A percentile compares a stretch with the other conserved stretches of the same genome.
Conservation (phyloP, 2,888 invertebrate genomes). For the Acanthosepion lycidas region DNA sequence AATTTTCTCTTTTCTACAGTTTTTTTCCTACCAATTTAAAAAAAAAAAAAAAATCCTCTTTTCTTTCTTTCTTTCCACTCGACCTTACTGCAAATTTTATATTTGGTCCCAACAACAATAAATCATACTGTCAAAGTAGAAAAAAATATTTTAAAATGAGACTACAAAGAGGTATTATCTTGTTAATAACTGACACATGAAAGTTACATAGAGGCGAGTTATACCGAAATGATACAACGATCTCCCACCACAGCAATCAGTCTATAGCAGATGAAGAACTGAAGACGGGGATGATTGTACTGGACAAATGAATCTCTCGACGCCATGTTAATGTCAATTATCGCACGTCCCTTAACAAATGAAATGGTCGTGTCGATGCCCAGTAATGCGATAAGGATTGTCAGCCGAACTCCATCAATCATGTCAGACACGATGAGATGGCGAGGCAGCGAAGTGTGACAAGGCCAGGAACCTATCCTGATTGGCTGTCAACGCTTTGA, state of each 20-base stretch:
- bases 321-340: conserved; percentile 1
- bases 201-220: neutral
- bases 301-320: neutral
- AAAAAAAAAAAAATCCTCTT: no score
- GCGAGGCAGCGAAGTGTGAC: neutral
- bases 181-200: neutral
- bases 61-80: neutral
- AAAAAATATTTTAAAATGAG: neutral
- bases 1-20: neutral
- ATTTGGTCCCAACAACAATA: neutral
- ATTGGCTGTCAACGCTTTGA: neutral
- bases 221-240: neutral
- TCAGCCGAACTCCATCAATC: neutral
- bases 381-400: neutral
- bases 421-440: conserved; percentile 2
- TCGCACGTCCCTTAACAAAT: neutral
- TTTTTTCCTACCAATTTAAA: neutral
- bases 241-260: neutral
- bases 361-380: neutral
- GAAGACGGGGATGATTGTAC: neutral
- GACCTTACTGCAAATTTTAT: neutral
- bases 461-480: neutral
- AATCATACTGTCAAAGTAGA: neutral
- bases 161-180: neutral
- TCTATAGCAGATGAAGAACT: neutral